Conservation (phyloP, 2,797 vertebrate genomes). For the Cyprinodon diabolis region DNA sequence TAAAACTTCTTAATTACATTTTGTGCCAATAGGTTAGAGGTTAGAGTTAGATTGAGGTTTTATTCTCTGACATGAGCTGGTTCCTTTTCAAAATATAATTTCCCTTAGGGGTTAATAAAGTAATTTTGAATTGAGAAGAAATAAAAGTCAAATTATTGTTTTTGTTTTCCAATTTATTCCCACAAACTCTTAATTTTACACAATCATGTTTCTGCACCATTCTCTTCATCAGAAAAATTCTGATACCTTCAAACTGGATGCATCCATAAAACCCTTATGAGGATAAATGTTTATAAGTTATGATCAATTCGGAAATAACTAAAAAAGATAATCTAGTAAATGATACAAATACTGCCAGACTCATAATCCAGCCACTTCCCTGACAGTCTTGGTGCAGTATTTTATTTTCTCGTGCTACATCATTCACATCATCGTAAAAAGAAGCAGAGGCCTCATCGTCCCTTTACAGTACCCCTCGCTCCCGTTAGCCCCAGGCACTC, state of each 20-base stretch:
- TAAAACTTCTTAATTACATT: not conserved
- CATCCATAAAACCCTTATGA: not conserved
- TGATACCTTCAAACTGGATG: not conserved
- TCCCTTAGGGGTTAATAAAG: too few relatives aligned
- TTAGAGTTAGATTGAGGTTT: too few relatives aligned
- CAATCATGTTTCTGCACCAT: not conserved
- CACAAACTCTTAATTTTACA: not conserved
- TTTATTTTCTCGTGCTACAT: conserved; percentile 76
- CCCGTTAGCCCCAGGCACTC: conserved; percentile 71
- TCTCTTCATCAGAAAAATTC: not conserved
- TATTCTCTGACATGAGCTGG: not conserved
- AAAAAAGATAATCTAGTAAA: conserved; percentile 34
- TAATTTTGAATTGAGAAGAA: not conserved
- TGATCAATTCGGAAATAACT: conserved; percentile 7
- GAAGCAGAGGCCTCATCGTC: conserved; percentile 73
- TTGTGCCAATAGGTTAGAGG: too few relatives aligned
- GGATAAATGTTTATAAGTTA: conserved; percentile 8
- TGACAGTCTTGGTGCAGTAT: conserved; percentile 45
- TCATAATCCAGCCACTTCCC: conserved; percentile 22
- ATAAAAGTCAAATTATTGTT: not conserved
- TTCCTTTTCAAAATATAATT: too few relatives aligned
- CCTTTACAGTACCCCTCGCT: conserved; percentile 80
- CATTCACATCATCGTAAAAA: conserved; percentile 77
- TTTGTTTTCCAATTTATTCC: not conserved
- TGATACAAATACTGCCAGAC: conserved; percentile 47